A percentile compares a stretch with the other conserved stretches of the same genome.
phyloP scores from a whole-genome alignment of 2,113 vertebrate species.

The Phylloscopus whistleri region DNA sequence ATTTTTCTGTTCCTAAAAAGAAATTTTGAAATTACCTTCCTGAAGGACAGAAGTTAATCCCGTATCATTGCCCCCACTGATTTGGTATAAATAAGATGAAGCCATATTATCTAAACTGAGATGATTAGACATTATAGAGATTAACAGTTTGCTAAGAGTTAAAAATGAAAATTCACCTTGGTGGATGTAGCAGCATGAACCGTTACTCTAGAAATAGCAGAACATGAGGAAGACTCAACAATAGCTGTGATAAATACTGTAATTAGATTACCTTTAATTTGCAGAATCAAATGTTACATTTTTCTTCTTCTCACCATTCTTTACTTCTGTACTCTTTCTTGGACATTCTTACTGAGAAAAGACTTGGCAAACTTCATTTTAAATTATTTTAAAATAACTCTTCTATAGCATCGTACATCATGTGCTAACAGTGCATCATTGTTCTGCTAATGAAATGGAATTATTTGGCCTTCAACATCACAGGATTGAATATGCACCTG shows the following conservation, averaged over 20 bases:
- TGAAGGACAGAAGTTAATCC: background rate
- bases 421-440: background rate
- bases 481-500: background rate
- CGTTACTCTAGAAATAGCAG: background rate
- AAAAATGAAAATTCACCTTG: background rate
- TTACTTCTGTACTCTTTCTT: background rate
- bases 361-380: background rate
- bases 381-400: background rate
- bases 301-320: background rate
- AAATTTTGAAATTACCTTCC: background rate
- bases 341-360: background rate
- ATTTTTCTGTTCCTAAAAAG: background rate
- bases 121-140: background rate
- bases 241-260: background rate
- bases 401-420: background rate
- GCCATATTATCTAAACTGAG: background rate
- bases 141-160: background rate
- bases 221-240: background rate
- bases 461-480: background rate
- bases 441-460: constrained; percentile 8
- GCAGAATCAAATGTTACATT: background rate
- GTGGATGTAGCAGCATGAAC: background rate
- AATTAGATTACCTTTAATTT: background rate
- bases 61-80: background rate
- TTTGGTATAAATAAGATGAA: background rate